phyloP scores from a whole-genome alignment of 2,113 vertebrate genomes.

The Piliocolobus tephrosceles region DNA sequence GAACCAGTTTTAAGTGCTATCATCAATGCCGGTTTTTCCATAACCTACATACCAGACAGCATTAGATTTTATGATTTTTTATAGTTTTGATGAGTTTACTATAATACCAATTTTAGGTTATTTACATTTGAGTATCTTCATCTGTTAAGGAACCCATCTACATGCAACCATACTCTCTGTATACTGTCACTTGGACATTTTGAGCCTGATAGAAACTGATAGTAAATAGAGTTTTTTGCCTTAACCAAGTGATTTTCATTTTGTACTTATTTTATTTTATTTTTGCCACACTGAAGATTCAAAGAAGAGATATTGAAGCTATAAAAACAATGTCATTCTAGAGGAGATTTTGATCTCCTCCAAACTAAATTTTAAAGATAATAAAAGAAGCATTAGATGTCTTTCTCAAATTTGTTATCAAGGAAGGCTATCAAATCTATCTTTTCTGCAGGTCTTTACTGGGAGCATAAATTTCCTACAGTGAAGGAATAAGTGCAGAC shows the following conservation, averaged over 20 bases:
- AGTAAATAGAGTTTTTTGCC: not conserved
- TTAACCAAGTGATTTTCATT: not conserved
- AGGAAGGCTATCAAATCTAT: not conserved
- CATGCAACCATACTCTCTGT: not conserved
- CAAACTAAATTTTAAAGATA: not conserved
- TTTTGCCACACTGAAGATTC: not conserved
- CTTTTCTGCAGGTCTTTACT: not conserved
- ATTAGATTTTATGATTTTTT: not conserved
- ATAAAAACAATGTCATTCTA: not conserved
- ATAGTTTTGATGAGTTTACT: not conserved
- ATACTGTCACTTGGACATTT: not conserved
- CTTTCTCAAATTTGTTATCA: conserved; percentile 20
- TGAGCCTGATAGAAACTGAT: not conserved
- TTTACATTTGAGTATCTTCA: not conserved
- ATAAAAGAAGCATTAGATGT: not conserved
- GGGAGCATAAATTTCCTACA: not conserved
- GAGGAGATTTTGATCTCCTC: not conserved
- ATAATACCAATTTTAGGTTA: not conserved
- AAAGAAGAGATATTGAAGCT: not conserved
- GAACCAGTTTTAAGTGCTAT: not conserved
- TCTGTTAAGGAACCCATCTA: not conserved
- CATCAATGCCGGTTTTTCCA: not conserved
- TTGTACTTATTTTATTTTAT: not conserved
- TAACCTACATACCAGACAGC: not conserved
- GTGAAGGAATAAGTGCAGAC: not conserved